Conservation (phyloP, 2,888 invertebrate genomes). For the Phaedon cochleariae region DNA sequence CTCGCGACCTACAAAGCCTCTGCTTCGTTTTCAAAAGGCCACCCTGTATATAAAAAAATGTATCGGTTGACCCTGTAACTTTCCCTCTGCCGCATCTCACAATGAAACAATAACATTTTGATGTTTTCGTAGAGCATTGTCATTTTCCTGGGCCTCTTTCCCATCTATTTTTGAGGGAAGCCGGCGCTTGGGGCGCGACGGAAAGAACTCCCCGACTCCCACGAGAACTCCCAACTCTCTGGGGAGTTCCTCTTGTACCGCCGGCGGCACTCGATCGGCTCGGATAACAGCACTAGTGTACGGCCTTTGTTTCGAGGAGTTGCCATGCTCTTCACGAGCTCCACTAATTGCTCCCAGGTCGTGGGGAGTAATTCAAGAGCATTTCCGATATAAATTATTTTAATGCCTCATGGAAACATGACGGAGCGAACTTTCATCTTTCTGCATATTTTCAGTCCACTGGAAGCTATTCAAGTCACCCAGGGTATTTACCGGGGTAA, state of each 20-base stretch:
- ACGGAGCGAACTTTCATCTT: conserved; percentile 25
- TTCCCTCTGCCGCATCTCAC: too few relatives aligned
- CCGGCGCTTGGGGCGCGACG: not conserved
- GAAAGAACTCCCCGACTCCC: conserved; percentile 25
- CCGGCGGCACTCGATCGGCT: not conserved
- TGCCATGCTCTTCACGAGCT: conserved; percentile 7
- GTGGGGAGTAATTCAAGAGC: too few relatives aligned
- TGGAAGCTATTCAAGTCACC: too few relatives aligned
- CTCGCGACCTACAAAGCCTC: too few relatives aligned
- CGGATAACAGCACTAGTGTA: conserved; percentile 1
- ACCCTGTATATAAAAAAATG: too few relatives aligned
- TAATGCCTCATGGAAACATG: conserved; percentile 25
- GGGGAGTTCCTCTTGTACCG: conserved; percentile 9
- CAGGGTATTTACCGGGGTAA: too few relatives aligned
- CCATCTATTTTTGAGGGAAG: not conserved
- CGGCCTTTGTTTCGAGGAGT: conserved; percentile 9
- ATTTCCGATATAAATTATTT: not conserved
- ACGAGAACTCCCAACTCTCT: conserved; percentile 33
- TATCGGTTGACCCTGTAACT: too few relatives aligned
- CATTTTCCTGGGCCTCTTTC: conserved; percentile 24
- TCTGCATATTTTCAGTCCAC: too few relatives aligned
- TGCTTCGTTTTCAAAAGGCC: too few relatives aligned
- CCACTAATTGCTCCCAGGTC: not conserved
- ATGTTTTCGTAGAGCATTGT: conserved; percentile 42
- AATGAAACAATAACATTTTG: conserved; percentile 5